Base-by-base conservation (phyloP, 2,888 invertebrate species). In the Chironomus riparius region DNA sequence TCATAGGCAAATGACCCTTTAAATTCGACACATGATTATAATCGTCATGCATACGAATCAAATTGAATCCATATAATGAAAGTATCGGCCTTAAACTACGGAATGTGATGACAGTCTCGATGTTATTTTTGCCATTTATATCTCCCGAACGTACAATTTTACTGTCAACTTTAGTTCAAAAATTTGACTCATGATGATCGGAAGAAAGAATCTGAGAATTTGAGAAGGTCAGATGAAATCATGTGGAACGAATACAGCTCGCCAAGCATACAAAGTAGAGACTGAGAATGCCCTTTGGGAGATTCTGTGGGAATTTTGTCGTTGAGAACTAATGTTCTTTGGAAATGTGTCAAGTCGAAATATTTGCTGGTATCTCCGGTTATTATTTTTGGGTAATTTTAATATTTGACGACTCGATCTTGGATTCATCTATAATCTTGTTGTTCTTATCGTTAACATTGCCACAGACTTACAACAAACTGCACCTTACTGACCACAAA, bases 211-310 rank as follows among this genome's bases (percentile, higher is more conserved):
- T 15, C 62, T 22, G 22, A 62, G 62, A 18, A 18, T 22, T 22
- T 22, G 24, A 70, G 70, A 70, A 70, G 70, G 70, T 70, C 70
- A 70, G 15, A 70, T 56, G 70, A 70, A 70, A 70, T 70, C 70
- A 70, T 70, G 70, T 70, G 70, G 7, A 70, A 70, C 70, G 70
- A 56, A 70, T 70, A 24, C 13, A 50, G n/a, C n/a, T 69, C 5
- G 28, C 15, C 47, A n/a, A 15, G 18, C 69, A 69, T 69, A 47
- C 69, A 38, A 22, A 69, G 12, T 38, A 18, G 69, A 47, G 69
- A 38, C 38, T 38, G 10, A 10, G 2, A 38, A 10, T 38, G 7
- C 38, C 38, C 38, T 38, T 38, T 38, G 10, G 38, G 10, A 10
- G 10, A 38, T 38, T 38, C 38, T 38, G 38, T 10, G 38, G 38